Conservation (phyloP, 2,888 invertebrate species). For the Noctua fimbriata region DNA sequence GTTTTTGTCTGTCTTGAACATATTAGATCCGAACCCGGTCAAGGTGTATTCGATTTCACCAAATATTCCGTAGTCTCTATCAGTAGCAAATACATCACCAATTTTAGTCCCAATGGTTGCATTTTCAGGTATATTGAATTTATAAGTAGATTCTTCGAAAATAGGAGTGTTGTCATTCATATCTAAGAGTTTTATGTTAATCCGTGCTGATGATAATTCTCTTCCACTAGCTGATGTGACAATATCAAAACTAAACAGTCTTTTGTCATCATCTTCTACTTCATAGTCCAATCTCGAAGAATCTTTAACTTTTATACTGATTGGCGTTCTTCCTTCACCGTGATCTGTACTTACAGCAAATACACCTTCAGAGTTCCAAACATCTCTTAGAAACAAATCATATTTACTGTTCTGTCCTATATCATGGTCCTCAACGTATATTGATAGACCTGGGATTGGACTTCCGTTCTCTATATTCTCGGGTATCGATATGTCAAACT, state of each 20-base stretch:
- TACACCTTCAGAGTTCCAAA: slow-evolving; percentile 90
- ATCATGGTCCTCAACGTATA: slow-evolving; percentile 93
- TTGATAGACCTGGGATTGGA: slow-evolving; percentile 93
- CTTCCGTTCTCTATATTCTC: slow-evolving; percentile 94
- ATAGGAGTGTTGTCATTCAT: slow-evolving; percentile 95
- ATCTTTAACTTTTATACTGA: slow-evolving; percentile 93
- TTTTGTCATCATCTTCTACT: slow-evolving; percentile 90
- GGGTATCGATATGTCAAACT: slow-evolving; percentile 93
- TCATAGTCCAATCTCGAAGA: slow-evolving; percentile 93
- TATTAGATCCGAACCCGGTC: slow-evolving; percentile 94
- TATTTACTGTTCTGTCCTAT: slow-evolving; percentile 94
- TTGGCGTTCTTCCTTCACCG: slow-evolving; percentile 93
- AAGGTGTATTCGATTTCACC: slow-evolving; percentile 93
- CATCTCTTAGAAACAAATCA: slow-evolving; percentile 90
- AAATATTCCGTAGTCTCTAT: slow-evolving; percentile 93
- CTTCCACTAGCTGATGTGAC: slow-evolving; percentile 90
- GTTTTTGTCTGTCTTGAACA: slow-evolving; percentile 92
- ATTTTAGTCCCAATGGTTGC: slow-evolving; percentile 91
- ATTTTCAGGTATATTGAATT: slow-evolving; percentile 92
- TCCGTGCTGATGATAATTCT: slow-evolving; percentile 91
- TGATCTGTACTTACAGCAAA: slow-evolving; percentile 92
- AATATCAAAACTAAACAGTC: slow-evolving; percentile 92
- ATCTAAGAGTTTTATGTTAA: slow-evolving; percentile 92
- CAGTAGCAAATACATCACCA: slow-evolving; percentile 92
- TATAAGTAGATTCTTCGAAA: slow-evolving; percentile 92